Evolutionary conservation across 2,888 invertebrate genomes (phyloP).

Genomic region (Apocheima hispidaria): DNA sequence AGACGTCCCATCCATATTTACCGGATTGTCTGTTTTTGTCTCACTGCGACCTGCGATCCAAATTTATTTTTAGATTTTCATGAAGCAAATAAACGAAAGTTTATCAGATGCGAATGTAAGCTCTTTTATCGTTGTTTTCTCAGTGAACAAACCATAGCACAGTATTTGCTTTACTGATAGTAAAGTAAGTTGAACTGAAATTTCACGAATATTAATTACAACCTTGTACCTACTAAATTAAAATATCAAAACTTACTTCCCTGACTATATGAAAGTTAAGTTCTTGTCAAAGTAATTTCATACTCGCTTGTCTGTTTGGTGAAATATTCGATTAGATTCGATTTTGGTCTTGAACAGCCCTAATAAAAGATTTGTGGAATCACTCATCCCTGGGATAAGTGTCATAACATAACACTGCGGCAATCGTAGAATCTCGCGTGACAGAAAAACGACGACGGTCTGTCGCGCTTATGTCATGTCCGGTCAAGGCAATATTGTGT

Average conservation of each 20-base stretch:
- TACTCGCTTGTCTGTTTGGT: not conserved
- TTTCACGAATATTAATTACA: no score
- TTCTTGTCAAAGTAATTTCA: not conserved
- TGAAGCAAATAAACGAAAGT: not conserved
- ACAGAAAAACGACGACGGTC: conserved; percentile 14
- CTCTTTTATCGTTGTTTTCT: conserved; percentile 12
- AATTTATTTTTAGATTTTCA: conserved; percentile 6
- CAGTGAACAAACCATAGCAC: conserved; percentile 13
- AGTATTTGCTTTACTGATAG: conserved; percentile 11
- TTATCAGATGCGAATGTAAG: not conserved
- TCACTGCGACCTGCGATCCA: not conserved
- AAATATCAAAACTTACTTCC: not conserved
- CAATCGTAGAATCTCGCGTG: conserved; percentile 20
- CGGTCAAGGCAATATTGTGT: conserved; percentile 43
- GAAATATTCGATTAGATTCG: not conserved
- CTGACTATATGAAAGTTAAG: not conserved
- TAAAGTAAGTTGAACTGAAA: not conserved
- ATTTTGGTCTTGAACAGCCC: no score
- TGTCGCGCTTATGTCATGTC: conserved; percentile 43
- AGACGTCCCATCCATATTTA: conserved; percentile 24
- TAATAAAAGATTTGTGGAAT: conserved; percentile 21
- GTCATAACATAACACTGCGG: conserved; percentile 13
- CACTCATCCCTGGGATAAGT: conserved; percentile 16
- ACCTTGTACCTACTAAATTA: not conserved
- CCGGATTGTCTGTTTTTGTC: conserved; percentile 25